Conservation (phyloP, 2,797 vertebrate species). For the Novumbra hubbsi region DNA sequence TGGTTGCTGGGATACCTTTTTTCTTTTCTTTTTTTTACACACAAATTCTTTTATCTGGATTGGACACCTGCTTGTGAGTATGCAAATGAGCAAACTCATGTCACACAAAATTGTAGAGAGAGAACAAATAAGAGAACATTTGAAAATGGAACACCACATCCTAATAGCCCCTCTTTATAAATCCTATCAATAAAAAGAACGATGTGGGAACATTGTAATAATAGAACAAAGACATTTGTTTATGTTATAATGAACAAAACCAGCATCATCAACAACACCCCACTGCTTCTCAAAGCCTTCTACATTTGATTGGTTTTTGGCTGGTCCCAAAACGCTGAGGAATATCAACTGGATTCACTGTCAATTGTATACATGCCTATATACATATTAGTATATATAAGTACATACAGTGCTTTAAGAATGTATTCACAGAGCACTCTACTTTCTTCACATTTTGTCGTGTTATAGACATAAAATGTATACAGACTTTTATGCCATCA, state of each 20-base stretch:
- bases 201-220: constrained; percentile 15
- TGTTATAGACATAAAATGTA: too few relatives aligned
- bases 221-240: background rate
- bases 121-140: background rate
- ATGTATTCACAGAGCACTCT: too few relatives aligned
- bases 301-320: too few relatives aligned
- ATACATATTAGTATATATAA: too few relatives aligned
- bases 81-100: constrained; percentile 45
- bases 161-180: constrained; percentile 4
- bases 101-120: constrained; percentile 25
- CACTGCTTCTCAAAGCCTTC: too few relatives aligned
- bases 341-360: too few relatives aligned
- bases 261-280: background rate
- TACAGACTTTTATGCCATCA: too few relatives aligned
- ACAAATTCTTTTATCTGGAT: constrained; percentile 40
- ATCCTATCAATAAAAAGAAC: background rate
- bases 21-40: constrained; percentile 12
- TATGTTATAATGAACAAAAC: background rate
- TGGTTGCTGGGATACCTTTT: constrained; percentile 49
- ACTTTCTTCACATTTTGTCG: too few relatives aligned
- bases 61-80: constrained; percentile 51
- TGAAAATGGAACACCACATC: background rate
- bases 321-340: too few relatives aligned
- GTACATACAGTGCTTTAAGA: too few relatives aligned
- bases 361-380: too few relatives aligned